Conservation (phyloP, 2,797 vertebrate species). For the Phrynocephalus guinanensis region DNA sequence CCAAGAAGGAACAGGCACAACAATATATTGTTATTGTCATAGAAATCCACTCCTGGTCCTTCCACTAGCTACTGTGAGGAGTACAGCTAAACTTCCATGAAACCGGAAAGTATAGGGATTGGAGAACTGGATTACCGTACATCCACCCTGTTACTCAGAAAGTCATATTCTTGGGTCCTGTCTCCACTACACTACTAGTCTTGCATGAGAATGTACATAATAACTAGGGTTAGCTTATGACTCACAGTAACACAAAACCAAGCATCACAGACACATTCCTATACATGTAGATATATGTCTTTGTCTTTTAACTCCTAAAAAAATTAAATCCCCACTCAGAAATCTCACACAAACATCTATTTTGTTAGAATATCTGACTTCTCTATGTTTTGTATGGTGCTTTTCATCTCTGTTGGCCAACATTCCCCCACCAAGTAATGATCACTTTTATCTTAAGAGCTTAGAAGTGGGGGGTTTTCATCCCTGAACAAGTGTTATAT, state of each 20-base stretch:
- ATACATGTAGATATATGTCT: not conserved
- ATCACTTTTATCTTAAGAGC: not conserved
- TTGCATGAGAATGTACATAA: not conserved
- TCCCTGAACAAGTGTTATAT: not conserved
- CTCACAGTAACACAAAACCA: not conserved
- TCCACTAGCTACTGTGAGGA: not conserved
- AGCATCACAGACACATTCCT: not conserved
- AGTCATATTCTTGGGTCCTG: not conserved
- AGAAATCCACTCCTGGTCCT: no score
- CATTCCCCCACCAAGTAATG: no score
- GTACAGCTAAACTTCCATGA: not conserved
- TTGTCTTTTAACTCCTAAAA: not conserved
- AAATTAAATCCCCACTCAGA: not conserved
- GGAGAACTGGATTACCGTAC: not conserved
- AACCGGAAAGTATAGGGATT: not conserved
- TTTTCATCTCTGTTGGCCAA: no score
- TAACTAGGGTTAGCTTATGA: not conserved
- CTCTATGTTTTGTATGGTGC: no score
- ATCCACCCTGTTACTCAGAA: not conserved
- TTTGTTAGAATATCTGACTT: not conserved
- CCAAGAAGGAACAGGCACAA: no score
- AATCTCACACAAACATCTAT: not conserved
- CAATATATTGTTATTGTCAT: no score
- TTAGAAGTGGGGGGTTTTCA: not conserved
- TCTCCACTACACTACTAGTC: not conserved